Evolutionary conservation across 1,140 invertebrate genomes (phyloP).

Genomic region (Lasaia peninsularis): DNA sequence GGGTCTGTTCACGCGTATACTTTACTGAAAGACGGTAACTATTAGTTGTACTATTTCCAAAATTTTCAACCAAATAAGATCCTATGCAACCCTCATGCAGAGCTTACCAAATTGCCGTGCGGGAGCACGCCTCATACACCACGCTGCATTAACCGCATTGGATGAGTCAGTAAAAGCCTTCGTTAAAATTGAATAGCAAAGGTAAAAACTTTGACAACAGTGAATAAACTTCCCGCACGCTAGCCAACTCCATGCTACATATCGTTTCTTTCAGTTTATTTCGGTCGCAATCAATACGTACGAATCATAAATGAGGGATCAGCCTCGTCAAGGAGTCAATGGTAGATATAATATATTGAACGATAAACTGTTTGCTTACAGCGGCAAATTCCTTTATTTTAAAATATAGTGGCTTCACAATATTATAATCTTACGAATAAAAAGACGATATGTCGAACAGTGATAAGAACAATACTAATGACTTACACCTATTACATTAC

Average conservation of each 20-base stretch:
- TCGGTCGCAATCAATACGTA: conserved; percentile 64
- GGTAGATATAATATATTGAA: conserved; percentile 50
- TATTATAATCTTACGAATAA: conserved; percentile 69
- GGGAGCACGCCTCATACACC: conserved; percentile 50
- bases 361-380: conserved; percentile 73
- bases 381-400: conserved; percentile 76
- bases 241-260: conserved; percentile 66
- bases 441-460: conserved; percentile 75
- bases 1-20: too few relatives aligned
- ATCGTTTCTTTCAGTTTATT: conserved; percentile 72
- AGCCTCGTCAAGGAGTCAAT: conserved; percentile 56
- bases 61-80: not conserved
- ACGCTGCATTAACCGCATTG: conserved; percentile 60
- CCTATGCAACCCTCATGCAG: conserved; percentile 19
- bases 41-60: not conserved
- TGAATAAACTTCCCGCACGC: conserved; percentile 49
- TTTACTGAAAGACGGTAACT: not conserved
- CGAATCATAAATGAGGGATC: conserved; percentile 59
- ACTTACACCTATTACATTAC: conserved; percentile 63
- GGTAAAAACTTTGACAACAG: conserved; percentile 28
- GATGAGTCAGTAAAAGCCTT: conserved; percentile 69
- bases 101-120: conserved; percentile 50
- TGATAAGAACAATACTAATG: conserved; percentile 70
- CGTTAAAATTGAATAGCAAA: conserved; percentile 44
- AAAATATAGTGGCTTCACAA: conserved; percentile 77